Evolutionary conservation across 1,140 invertebrate species (phyloP), one percentile per base, ranked within the genome.

Genomic region (Coelopa frigida): DNA sequence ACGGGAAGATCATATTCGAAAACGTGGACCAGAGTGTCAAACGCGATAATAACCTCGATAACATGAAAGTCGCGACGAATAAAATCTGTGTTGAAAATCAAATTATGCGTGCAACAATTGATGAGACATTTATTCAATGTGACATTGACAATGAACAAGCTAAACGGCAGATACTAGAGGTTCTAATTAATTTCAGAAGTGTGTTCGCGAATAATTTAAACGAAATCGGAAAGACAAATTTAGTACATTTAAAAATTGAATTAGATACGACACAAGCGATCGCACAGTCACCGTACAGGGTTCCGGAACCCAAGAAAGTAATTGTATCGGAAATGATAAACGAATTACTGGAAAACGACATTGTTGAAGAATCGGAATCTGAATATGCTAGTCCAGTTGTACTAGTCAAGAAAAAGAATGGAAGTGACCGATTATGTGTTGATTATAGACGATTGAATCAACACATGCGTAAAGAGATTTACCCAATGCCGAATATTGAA

Each of bases 361-460:
- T 59, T 8, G 53, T 61, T 17, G 37, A 46, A 0, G 32, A 68
- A 3, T 69, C 68, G 5, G 52, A 56, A 1, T 70, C 64, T 6
- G 54, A 69, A 3, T 79, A 73, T 69, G 57, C 65, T 7, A 64
- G 67, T 1, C 75, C 73, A 2, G 51, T 75, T 0, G 66, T 78
- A 0, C 39, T 78, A 11, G 69, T 77, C 0, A 57, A 52, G 2
- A 82, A 81, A 46, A 74, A 75, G 33, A 46, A 51, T 18, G 53
- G 54, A 1, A 26, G 32, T 24, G 38, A 48, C 10, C 45, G 61
- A 15, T 51, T 61, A 20, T 64, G 57, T 22, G 39, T 60, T 0
- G 58, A 64, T 31, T 61, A 56, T 31, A 27, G 61, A 0, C 8
- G 26, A 31, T 37, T 72, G 21, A 49, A 49, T 44, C 38, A 45